A percentile compares a stretch with the other conserved stretches of the same genome.
Evolutionary conservation across 2,797 vertebrate species (phyloP).

Genomic region (Tokudaia muenninki): DNA sequence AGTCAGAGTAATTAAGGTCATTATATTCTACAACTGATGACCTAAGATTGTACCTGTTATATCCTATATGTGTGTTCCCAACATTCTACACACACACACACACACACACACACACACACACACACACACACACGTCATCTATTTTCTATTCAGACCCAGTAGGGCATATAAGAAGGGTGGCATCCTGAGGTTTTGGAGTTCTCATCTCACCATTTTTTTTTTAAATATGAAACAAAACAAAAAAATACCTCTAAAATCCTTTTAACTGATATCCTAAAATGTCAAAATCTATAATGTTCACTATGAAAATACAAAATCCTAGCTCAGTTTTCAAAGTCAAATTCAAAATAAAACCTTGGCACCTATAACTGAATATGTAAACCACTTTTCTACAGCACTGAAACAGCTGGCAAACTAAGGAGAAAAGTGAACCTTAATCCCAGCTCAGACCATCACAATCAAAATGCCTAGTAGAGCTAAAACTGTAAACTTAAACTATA

Average conservation of each 20-base stretch:
- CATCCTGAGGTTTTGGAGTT: not conserved
- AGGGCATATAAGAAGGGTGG: not conserved
- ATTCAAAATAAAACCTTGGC: constrained; percentile 27
- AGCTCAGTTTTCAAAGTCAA: constrained; percentile 32
- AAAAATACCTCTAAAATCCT: not conserved
- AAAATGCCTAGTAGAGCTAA: not conserved
- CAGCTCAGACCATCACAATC: not conserved
- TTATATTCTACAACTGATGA: constrained; percentile 30
- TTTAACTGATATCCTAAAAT: constrained; percentile 1
- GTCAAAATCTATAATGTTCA: not conserved
- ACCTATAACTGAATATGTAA: not conserved
- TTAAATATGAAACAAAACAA: not conserved
- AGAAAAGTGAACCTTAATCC: not conserved
- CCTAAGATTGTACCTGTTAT: not conserved
- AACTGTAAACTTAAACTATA: constrained; percentile 35
- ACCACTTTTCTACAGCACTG: not conserved
- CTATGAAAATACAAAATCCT: not conserved
- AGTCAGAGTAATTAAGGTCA: not conserved
- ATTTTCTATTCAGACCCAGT: not conserved
- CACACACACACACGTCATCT: not conserved
- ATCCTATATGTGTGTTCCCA: not conserved
- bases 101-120: not conserved
- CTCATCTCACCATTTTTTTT: not conserved
- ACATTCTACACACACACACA: not conserved
- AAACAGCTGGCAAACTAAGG: not conserved